Base-by-base conservation (phyloP, 2,797 vertebrate species). In the Ptychadena robeensis region DNA sequence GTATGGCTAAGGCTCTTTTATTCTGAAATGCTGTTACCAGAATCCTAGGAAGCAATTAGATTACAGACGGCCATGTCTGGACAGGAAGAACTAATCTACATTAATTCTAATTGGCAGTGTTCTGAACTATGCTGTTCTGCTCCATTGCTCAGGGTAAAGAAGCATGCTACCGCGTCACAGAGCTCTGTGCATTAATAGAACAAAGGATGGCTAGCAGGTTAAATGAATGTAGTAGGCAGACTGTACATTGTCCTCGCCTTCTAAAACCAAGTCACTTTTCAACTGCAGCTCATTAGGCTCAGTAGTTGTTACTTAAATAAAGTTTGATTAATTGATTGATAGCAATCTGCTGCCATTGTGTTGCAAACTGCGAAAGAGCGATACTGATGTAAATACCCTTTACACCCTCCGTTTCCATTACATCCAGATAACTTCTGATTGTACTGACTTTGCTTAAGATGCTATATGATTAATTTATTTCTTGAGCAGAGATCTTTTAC, bases 91-190 rank as follows among this genome's bases (percentile, higher is more conserved):
- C 75, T 73, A 79, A 83, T 83, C 82, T 79, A 67, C 82, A 79
- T 68, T 84, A 84, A 84, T 84, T 84, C 76, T 84, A 79, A 79
- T 73, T 79, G 68, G 70, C 76, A 84, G 68, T 84, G 34, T 74
- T 79, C 69, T 84, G 69, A 84, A 73, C 82, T 79, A 73, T 79
- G 70, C 25, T 69, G 76, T 80, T 84, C 76, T 63, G 76, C 76
- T 61, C 71, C 70, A 80, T 69, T 80, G 82, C 76, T 64, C 70
- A 59, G 63, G 70, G 82, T 79, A 84, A 48, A 79, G 70, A 37
- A 73, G 31, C 66, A 37, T 73, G 68, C 61, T 79, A 27, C 59
- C 65, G 57, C 75, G 68, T 79, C 82, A 66, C 34, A 57, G 64
- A 83, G 68, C 67, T 73, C 59, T 65, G 61, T 57, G 38, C 63